A percentile compares a stretch with the other conserved stretches of the same genome.
Evolutionary conservation across 2,888 invertebrate species (phyloP).

Genomic region (Nomada fucata): DNA sequence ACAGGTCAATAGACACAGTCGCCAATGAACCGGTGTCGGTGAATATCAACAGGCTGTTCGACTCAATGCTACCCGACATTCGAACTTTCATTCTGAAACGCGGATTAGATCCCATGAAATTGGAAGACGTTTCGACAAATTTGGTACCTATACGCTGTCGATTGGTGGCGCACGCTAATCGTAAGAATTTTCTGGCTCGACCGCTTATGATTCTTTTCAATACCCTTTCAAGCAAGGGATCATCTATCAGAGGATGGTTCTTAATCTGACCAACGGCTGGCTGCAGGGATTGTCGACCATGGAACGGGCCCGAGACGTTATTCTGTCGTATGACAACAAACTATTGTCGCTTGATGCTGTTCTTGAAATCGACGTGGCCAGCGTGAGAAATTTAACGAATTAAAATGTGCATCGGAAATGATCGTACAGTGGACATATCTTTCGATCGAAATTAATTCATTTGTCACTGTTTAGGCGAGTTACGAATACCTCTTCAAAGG

Average conservation of each 20-base stretch:
- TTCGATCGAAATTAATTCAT: neutral
- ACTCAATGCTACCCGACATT: constrained; percentile 61
- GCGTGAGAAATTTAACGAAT: constrained; percentile 64
- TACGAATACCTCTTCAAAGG: constrained; percentile 68
- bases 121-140: constrained; percentile 58
- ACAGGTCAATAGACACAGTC: neutral
- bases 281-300: constrained; percentile 72
- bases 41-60: constrained; percentile 66
- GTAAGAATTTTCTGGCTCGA: neutral
- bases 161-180: neutral
- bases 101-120: constrained; percentile 71
- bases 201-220: neutral
- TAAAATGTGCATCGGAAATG: neutral
- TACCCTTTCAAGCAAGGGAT: neutral
- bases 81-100: constrained; percentile 38
- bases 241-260: neutral
- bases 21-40: neutral
- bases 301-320: constrained; percentile 64
- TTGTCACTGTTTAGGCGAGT: constrained; percentile 61
- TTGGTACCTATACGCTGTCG: constrained; percentile 53
- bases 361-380: constrained; percentile 69
- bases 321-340: constrained; percentile 59
- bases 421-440: neutral
- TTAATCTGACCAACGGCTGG: constrained; percentile 69
- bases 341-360: constrained; percentile 59